Conservation (phyloP, 2,888 invertebrate genomes). For the Vandiemenella viatica region DNA sequence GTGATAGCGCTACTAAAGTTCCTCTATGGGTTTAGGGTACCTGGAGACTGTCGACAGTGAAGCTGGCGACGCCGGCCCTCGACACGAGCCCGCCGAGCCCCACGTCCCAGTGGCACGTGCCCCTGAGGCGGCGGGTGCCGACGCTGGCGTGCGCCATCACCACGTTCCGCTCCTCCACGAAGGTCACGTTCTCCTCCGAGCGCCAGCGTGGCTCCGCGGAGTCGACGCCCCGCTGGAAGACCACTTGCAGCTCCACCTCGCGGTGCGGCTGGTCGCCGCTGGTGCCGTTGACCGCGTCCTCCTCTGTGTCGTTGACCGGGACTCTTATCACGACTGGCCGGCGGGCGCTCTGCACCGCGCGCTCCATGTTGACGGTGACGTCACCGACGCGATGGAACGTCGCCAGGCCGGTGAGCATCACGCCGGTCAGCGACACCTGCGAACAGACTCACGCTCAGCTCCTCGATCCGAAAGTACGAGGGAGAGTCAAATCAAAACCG, state of each 20-base stretch:
- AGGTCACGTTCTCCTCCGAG: slow-evolving; percentile 59
- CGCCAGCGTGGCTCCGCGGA: slow-evolving; percentile 67
- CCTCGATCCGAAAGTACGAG: too few relatives aligned
- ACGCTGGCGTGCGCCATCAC: slow-evolving; percentile 33
- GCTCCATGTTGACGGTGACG: slow-evolving; percentile 53
- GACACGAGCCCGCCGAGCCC: slow-evolving; percentile 48
- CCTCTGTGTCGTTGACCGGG: slow-evolving; percentile 13
- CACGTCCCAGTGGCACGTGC: slow-evolving; percentile 65
- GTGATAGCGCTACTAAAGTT: too few relatives aligned
- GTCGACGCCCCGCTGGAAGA: slow-evolving; percentile 61
- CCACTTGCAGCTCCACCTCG: slow-evolving; percentile 31
- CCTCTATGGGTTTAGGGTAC: too few relatives aligned
- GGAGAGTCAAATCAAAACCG: too few relatives aligned
- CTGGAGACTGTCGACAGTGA: slow-evolving; percentile 64
- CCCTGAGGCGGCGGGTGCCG: slow-evolving; percentile 64
- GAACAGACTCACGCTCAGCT: slow-evolving; percentile 43
- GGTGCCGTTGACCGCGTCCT: too few relatives aligned
- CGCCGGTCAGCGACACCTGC: slow-evolving; percentile 51
- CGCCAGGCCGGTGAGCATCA: slow-evolving; percentile 63
- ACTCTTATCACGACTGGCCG: slow-evolving; percentile 1
- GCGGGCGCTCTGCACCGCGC: slow-evolving; percentile 36
- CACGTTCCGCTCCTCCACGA: slow-evolving; percentile 56
- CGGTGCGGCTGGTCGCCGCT: too few relatives aligned
- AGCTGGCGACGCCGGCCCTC: slow-evolving; percentile 54
- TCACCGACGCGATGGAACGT: slow-evolving; percentile 72